These are phyloP conservation scores for Clivina fossor DNA, from an alignment of 2,888 invertebrate genomes.

Conservation along the genomic window DNA sequence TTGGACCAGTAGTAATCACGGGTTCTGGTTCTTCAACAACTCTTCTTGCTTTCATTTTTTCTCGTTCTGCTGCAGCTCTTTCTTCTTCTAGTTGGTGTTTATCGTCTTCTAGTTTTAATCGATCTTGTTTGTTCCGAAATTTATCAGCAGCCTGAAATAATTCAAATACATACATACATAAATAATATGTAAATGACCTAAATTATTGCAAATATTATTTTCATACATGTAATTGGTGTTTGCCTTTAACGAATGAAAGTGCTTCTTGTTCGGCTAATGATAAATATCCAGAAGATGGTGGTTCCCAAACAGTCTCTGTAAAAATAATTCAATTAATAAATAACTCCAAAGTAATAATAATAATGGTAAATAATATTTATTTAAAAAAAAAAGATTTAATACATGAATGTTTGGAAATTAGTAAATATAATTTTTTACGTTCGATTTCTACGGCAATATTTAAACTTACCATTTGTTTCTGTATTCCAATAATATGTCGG, in stretches of 20 bases:
- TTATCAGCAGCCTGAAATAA: constrained; percentile 34
- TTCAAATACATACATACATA: constrained; percentile 1
- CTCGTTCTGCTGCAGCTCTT: constrained; percentile 54
- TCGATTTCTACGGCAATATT: too few species aligned
- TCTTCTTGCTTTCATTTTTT: constrained; percentile 52
- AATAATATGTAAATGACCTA: background rate
- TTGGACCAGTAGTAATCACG: constrained; percentile 53
- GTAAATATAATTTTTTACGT: constrained; percentile 11
- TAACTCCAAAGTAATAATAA: constrained; percentile 21
- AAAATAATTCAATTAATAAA: constrained; percentile 38
- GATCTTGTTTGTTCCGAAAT: constrained; percentile 44
- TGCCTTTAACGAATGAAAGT: constrained; percentile 55
- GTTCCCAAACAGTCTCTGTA: constrained; percentile 75
- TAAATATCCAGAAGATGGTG: constrained; percentile 71
- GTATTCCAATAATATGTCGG: constrained; percentile 85
- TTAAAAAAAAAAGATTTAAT: background rate
- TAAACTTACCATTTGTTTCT: constrained; percentile 69
- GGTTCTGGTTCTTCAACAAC: constrained; percentile 48
- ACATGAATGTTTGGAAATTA: constrained; percentile 4
- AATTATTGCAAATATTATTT: constrained; percentile 7
- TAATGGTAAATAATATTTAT: constrained; percentile 16
- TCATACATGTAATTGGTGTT: constrained; percentile 52
- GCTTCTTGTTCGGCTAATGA: constrained; percentile 66
- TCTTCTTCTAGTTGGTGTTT: constrained; percentile 57
- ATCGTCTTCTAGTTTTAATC: constrained; percentile 46